phyloP scores from a whole-genome alignment of 2,888 invertebrate genomes.

The Heliconius aoede region DNA sequence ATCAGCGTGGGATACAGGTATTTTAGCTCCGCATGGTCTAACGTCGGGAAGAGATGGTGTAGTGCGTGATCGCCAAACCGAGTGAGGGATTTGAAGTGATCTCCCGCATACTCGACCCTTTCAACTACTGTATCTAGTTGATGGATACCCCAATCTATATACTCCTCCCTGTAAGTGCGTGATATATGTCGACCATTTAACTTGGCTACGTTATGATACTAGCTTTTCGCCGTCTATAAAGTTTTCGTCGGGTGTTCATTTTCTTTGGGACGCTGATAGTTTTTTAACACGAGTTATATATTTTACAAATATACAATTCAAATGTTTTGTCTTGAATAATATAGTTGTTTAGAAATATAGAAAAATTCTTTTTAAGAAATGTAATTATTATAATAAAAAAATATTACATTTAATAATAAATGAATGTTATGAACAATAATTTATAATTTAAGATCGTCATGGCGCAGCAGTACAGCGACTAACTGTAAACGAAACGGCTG shows the following conservation, averaged over 20 bases:
- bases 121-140: slow-evolving; percentile 90
- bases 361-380: too few species aligned
- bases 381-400: too few species aligned
- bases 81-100: slow-evolving; percentile 86
- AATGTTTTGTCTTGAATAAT: not conserved
- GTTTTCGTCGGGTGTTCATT: not conserved
- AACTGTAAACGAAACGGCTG: too few species aligned
- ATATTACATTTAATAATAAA: too few species aligned
- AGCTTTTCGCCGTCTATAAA: not conserved
- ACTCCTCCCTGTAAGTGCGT: slow-evolving; percentile 69
- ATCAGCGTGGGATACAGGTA: slow-evolving; percentile 85
- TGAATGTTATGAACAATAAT: too few species aligned
- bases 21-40: slow-evolving; percentile 89
- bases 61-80: slow-evolving; percentile 90
- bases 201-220: not conserved
- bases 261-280: not conserved
- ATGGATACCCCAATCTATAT: slow-evolving; percentile 89
- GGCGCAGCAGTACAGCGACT: too few species aligned
- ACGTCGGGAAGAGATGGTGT: slow-evolving; percentile 91
- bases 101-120: slow-evolving; percentile 85
- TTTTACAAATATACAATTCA: too few species aligned
- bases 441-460: too few species aligned
- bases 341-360: not conserved
- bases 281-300: not conserved
- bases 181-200: slow-evolving; percentile 10